Base-by-base conservation (phyloP, 2,888 invertebrate genomes). In the Sialis fuliginosa region DNA sequence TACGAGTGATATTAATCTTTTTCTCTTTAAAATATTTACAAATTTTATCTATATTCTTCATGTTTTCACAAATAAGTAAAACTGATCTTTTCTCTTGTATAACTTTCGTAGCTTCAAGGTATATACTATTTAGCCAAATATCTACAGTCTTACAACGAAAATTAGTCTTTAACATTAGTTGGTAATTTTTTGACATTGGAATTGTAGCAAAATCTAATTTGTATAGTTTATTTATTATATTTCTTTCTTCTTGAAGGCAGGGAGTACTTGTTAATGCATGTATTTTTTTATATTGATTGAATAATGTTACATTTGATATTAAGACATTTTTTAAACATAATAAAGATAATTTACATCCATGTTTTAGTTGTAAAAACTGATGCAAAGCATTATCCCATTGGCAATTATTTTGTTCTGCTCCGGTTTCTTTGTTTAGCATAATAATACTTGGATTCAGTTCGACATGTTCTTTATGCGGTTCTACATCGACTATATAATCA, bases 321-420 rank as follows among this genome's bases (percentile, higher is more conserved):
- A 60, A 65, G 47, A 60, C 59, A n/a, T 60, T 56, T 45, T 61
- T 63, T 4, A 65, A 51, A 45, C 57, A 58, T 40, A 59, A 54
- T 5, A 55, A 47, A 2, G 57, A 52, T 5, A 63, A 44, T 37
- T 56, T 54, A 22, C 56, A 54, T 63, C 59, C 59, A 51, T 65
- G 62, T 50, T 64, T 65, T 3, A 66, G 54, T 49, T 65, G 62
- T 6, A 66, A 49, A 50, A 64, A 64, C 51, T 65, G 65, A 48
- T 64, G 63, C 12, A 66, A 51, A 1, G 56, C 65, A 46, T 62
- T 56, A 22, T 56, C 58, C 64, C 64, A 65, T 42, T 62, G 59
- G 3, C 60, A 58, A 30, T 57, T 59, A 6, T 50, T 50, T 48
- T 57, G 54, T 46, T 62, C 62, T 1, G 60, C 58, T 6, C 65